Percentiles rank a stretch among this genome's conserved stretches.
These are phyloP conservation scores for Ceratitis capitata DNA, from an alignment of 1,140 invertebrate genomes.

Conservation along the genomic window DNA sequence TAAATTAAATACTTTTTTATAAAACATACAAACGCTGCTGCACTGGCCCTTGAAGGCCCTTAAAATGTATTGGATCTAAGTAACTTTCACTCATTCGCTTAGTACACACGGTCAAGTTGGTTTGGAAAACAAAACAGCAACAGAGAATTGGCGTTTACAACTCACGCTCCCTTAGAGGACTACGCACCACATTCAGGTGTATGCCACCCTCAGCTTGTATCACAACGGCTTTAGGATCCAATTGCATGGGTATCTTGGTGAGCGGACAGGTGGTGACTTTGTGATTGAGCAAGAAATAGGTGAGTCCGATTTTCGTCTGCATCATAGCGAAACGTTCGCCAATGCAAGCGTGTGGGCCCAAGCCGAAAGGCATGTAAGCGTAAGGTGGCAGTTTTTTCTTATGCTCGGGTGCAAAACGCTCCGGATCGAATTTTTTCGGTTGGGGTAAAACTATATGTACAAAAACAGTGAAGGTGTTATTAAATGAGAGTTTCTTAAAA, in stretches of 20 bases:
- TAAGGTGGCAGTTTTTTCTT: conserved; percentile 66
- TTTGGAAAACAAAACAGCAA: not conserved
- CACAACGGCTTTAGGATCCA: conserved; percentile 57
- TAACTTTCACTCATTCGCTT: not conserved
- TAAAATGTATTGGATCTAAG: not conserved
- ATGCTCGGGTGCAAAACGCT: conserved; percentile 70
- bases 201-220: conserved; percentile 57
- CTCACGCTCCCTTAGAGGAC: conserved; percentile 49
- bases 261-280: conserved; percentile 50
- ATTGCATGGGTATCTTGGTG: conserved; percentile 52
- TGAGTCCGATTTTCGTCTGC: conserved; percentile 57
- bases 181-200: conserved; percentile 53
- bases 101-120: not conserved
- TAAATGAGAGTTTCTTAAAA: not conserved
- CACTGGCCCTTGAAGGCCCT: not conserved
- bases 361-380: conserved; percentile 81
- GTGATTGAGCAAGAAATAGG: conserved; percentile 58
- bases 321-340: conserved; percentile 67
- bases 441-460: conserved; percentile 72
- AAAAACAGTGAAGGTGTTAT: conserved; percentile 44
- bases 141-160: too few species aligned
- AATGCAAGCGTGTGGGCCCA: conserved; percentile 80
- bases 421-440: conserved; percentile 74
- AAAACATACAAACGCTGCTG: not conserved
- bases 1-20: not conserved